phyloP scores from a whole-genome alignment of 2,888 invertebrate genomes.

The Philereme vetulata region DNA sequence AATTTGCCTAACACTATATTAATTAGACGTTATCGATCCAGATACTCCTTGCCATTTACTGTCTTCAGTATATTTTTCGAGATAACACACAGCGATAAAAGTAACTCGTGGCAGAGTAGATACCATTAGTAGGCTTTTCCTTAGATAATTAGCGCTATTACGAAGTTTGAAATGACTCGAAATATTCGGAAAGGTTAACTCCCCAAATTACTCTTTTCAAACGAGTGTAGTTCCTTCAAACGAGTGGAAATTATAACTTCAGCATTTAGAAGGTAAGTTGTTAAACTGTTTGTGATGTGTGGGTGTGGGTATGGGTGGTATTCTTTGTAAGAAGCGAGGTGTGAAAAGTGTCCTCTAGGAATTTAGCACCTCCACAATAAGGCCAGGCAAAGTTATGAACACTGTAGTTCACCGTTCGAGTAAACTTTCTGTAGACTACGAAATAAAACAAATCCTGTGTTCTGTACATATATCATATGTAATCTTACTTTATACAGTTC shows the following conservation, averaged over 20 bases:
- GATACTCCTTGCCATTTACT: too few relatives aligned
- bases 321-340: background rate
- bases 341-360: background rate
- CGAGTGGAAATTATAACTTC: slow-evolving; percentile 1
- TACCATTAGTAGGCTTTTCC: slow-evolving; percentile 11
- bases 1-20: too few relatives aligned
- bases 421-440: too few relatives aligned
- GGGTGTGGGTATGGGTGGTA: background rate
- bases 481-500: too few relatives aligned
- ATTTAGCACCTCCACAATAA: background rate
- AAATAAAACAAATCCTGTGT: too few relatives aligned
- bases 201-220: slow-evolving; percentile 11
- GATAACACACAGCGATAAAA: background rate
- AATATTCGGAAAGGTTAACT: slow-evolving; percentile 16
- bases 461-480: too few relatives aligned
- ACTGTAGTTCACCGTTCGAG: too few relatives aligned
- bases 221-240: slow-evolving; percentile 15
- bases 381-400: slow-evolving; percentile 4
- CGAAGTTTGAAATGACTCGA: slow-evolving; percentile 19
- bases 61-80: too few relatives aligned
- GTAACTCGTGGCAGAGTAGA: slow-evolving; percentile 4
- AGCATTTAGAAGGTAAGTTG: slow-evolving; percentile 1
- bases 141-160: slow-evolving; percentile 12
- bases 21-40: too few relatives aligned
- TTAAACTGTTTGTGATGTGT: background rate